Conservation (phyloP, 1,140 invertebrate species). For the Drosophila pectinifera region DNA sequence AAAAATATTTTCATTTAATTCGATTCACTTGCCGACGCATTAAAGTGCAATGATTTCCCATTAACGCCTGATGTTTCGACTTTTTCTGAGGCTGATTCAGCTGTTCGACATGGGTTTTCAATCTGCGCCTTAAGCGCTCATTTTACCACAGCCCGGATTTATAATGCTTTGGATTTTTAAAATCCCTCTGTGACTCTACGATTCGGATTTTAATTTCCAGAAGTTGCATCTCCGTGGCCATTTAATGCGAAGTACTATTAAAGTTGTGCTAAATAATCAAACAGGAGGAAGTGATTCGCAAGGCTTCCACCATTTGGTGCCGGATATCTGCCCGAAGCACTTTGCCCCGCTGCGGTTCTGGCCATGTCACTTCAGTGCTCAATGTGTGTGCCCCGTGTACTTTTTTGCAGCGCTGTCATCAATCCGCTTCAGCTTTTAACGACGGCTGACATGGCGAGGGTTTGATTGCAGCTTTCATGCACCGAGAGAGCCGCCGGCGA, state of each 20-base stretch:
- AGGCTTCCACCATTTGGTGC: constrained; percentile 15
- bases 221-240: background rate
- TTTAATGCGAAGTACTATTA: constrained; percentile 14
- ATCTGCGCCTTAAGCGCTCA: constrained; percentile 21
- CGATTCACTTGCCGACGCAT: constrained; percentile 34
- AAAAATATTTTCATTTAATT: constrained; percentile 56
- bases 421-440: constrained; percentile 65
- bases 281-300: constrained; percentile 13
- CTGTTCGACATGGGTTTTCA: constrained; percentile 22
- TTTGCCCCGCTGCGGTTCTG: constrained; percentile 20
- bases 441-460: constrained; percentile 24
- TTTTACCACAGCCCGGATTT: background rate
- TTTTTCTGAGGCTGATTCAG: constrained; percentile 27
- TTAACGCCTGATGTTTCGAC: constrained; percentile 44
- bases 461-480: constrained; percentile 64
- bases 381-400: background rate
- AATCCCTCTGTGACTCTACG: background rate
- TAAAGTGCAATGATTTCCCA: constrained; percentile 52
- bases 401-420: constrained; percentile 43
- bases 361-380: constrained; percentile 1
- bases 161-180: background rate
- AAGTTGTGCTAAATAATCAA: constrained; percentile 42
- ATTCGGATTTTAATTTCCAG: constrained; percentile 6
- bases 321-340: constrained; percentile 4
- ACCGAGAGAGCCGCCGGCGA: constrained; percentile 16